These are phyloP conservation scores for Nemotelus pantherinus DNA, from an alignment of 2,888 invertebrate genomes.

Conservation along the genomic window DNA sequence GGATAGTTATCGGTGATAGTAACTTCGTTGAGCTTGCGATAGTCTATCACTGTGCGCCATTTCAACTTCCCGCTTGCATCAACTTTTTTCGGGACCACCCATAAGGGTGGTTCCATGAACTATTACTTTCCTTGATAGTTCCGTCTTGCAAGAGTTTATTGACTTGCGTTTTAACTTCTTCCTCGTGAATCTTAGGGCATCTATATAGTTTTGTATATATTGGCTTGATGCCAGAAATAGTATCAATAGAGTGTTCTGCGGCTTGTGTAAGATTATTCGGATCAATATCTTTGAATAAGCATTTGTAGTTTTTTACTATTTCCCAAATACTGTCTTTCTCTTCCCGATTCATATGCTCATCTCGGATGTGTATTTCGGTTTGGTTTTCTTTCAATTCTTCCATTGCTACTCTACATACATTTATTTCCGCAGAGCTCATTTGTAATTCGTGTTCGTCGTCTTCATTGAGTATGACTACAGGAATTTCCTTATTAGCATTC, in stretches of 20 bases:
- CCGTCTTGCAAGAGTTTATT: background rate
- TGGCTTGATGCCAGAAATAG: background rate
- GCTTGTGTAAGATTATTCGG: background rate
- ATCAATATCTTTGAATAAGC: too few species aligned
- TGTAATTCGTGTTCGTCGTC: background rate
- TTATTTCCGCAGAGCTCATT: background rate
- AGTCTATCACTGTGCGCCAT: background rate
- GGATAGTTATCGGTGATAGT: background rate
- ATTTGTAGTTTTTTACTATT: too few species aligned
- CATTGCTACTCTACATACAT: background rate
- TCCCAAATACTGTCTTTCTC: too few species aligned
- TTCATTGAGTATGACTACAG: too few species aligned
- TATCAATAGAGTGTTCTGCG: background rate
- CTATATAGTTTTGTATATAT: background rate
- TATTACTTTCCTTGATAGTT: slow-evolving; percentile 1
- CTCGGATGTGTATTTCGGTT: background rate
- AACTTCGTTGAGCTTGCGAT: background rate
- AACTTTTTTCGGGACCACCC: slow-evolving; percentile 2
- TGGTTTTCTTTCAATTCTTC: background rate
- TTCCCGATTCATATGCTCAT: too few species aligned
- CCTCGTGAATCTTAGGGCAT: background rate
- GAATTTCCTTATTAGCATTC: background rate
- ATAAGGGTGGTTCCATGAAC: background rate
- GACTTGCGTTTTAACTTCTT: too few species aligned
- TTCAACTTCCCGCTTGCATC: background rate